A percentile compares a stretch with the other conserved stretches of the same genome.
Evolutionary conservation across 2,888 invertebrate genomes (phyloP).

Genomic region (Itoplectis maculator): DNA sequence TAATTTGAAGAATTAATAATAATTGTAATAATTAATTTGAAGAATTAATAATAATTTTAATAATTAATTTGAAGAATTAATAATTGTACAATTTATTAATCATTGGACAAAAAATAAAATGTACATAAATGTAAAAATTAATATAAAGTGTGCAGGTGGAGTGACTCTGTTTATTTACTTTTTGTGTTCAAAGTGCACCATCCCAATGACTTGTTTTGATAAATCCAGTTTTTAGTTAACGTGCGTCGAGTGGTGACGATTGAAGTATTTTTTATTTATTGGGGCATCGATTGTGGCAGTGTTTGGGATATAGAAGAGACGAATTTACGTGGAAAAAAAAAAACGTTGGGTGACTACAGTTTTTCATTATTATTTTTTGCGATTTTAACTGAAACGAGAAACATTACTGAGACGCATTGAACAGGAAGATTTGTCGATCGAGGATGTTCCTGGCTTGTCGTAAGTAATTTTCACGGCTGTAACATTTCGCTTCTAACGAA

Average conservation of each 20-base stretch:
- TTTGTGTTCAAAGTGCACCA: not conserved
- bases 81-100: too few relatives aligned
- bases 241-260: not conserved
- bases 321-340: too few relatives aligned
- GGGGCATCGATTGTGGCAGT: not conserved
- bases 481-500: too few relatives aligned
- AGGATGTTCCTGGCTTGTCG: constrained; percentile 59
- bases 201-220: not conserved
- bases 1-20: too few relatives aligned
- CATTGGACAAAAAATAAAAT: too few relatives aligned
- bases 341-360: too few relatives aligned
- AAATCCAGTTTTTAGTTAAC: not conserved
- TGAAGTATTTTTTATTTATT: not conserved
- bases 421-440: constrained; percentile 33
- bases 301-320: not conserved
- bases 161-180: too few relatives aligned
- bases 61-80: too few relatives aligned
- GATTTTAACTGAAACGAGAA: not conserved
- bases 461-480: constrained; percentile 32
- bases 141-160: too few relatives aligned
- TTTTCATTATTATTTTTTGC: not conserved
- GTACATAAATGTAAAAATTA: too few relatives aligned
- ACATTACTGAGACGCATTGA: not conserved
- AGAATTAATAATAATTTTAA: too few relatives aligned
- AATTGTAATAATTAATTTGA: too few relatives aligned